phyloP scores from a whole-genome alignment of 2,113 vertebrate species.

The Hemiprocne comata region DNA sequence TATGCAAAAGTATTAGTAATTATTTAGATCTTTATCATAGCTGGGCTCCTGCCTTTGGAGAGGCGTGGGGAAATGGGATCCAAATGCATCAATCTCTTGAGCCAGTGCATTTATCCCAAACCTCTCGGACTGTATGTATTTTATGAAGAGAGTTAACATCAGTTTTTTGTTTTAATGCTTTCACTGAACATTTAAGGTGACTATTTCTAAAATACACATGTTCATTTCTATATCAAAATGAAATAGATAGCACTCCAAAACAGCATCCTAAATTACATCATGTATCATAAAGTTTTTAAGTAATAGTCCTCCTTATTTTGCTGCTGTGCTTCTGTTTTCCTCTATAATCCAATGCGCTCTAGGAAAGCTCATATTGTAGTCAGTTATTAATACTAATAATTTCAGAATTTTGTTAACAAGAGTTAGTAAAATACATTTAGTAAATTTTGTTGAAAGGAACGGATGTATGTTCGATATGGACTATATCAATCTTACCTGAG shows the following conservation, averaged over 20 bases:
- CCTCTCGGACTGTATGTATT: neutral
- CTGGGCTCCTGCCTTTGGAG: neutral
- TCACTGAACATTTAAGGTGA: neutral
- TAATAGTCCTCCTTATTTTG: neutral
- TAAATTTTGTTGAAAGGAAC: rapidly evolving
- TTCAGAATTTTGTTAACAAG: neutral
- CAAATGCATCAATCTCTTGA: neutral
- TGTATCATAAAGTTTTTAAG: neutral
- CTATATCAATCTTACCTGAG: neutral
- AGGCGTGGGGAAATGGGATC: neutral
- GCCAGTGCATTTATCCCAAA: neutral
- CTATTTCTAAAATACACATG: neutral
- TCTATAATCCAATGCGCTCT: neutral
- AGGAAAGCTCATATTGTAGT: neutral
- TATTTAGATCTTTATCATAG: neutral
- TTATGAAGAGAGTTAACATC: neutral
- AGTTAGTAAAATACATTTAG: neutral
- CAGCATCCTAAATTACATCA: neutral
- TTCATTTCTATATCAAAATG: neutral
- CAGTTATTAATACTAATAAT: neutral
- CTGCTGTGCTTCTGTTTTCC: neutral
- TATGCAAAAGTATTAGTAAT: neutral
- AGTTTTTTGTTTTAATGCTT: neutral
- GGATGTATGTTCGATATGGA: neutral
- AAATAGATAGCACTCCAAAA: neutral